Evolutionary conservation across 2,888 invertebrate species (phyloP), one percentile per base, ranked within the genome.

Genomic region (Dolichopus griseipennis): DNA sequence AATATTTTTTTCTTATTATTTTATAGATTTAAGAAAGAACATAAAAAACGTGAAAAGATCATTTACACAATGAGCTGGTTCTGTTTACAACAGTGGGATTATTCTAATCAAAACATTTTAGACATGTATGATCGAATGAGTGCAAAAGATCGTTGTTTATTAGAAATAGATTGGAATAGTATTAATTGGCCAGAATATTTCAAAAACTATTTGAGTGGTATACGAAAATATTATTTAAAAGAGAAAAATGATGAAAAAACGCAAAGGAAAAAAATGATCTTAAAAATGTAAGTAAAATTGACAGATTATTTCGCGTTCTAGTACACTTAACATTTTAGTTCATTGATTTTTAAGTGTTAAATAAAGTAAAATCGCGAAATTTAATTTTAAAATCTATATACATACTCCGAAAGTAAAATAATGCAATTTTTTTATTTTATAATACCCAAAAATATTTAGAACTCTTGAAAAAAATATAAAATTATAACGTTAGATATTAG

Each of bases 111-210:
- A 67, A 82, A 82, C 73, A 79, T 82, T 73, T 75, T 76, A 69
- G 76, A 79, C 72, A 73, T 81, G 74, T 77, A 79, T 72, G 75
- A 73, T n/a, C 72, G 76, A 71, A 73, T 81, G 69, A 73, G 74
- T 6, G 68, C 37, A 10, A 72, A 68, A 43, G 75, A 76, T 69
- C 77, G 76, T 37, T 71, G 73, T 67, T 70, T 77, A 71, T 75
- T 82, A 70, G 78, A 79, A 75, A 88, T 90, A 75, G 86, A 86
- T 76, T 84, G 90, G 70, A 81, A 81, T 43, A 82, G 84, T 67
- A 84, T 91, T 70, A 82, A 89, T 76, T 92, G 91, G 91, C 78
- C 83, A 65, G 78, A 83, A 66, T 91, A 88, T 77, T 85, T 90
- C 75, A 83, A 83, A 71, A 84, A 83, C 68, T 90, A 90, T 77